Percentiles rank a stretch among this genome's conserved stretches.
Evolutionary conservation across 1,140 invertebrate species (phyloP).

Genomic region (Tenebrio molitor): DNA sequence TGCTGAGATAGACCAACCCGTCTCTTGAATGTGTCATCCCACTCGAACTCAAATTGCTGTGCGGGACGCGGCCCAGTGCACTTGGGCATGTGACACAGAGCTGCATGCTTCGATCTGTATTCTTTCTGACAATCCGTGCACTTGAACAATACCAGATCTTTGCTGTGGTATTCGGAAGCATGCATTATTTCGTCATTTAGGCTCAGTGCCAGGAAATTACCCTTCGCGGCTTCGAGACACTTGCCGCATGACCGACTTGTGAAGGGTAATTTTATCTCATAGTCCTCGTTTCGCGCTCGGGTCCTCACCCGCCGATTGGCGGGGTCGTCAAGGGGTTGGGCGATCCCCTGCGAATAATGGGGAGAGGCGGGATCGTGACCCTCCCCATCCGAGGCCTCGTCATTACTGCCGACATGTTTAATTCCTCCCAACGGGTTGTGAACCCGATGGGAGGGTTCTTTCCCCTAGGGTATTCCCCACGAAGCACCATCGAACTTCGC

Average conservation of each 20-base stretch:
- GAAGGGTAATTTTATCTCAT: too few species aligned
- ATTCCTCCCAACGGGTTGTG: too few species aligned
- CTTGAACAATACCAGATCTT: neutral
- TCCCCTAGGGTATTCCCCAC: too few species aligned
- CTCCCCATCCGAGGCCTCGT: slow-evolving; percentile 27
- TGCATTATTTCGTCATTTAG: neutral
- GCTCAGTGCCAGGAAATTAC: slow-evolving; percentile 9
- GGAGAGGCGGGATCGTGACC: neutral
- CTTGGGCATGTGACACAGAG: slow-evolving; percentile 22
- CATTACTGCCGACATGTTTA: neutral
- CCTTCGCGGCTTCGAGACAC: neutral
- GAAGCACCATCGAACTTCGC: too few species aligned
- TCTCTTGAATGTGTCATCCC: neutral
- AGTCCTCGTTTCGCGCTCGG: neutral
- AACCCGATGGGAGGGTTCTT: too few species aligned
- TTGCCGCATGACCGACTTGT: neutral
- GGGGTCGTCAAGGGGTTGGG: neutral
- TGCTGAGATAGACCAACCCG: slow-evolving; percentile 6
- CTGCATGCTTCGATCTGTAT: slow-evolving; percentile 7
- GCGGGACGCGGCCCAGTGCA: slow-evolving; percentile 17
- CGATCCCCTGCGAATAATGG: neutral
- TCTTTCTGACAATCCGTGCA: neutral
- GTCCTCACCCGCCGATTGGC: neutral
- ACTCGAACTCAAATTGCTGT: neutral
- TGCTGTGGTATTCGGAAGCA: neutral